Evolutionary conservation across 92 coral and sea anemone species (phyloP), one percentile per base, ranked within the genome.

Genomic region (Palythoa heliodiscus): DNA sequence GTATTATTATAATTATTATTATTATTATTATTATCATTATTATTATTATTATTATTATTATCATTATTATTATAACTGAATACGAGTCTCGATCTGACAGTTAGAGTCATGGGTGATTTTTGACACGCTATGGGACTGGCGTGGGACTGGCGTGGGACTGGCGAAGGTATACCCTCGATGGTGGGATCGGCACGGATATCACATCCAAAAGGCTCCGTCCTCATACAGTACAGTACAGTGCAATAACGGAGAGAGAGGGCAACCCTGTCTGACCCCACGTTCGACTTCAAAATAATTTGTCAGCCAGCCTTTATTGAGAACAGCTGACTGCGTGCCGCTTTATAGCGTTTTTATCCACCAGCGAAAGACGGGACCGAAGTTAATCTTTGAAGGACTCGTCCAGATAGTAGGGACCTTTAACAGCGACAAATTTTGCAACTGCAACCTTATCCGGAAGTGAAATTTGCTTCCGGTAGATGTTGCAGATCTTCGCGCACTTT

Each of bases 211-310:
- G 64, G 63, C 50, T 90, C 91, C 7, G 75, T 87, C 0, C 77
- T 81, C 1, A 90, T 15, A n/a, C 82, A 58, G 58, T 90, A 90
- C 50, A 90, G 57, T 16, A n/a, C 82, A 58, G 58, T 90, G 87
- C 50, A 90, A 48, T 2, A 90, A 24, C 0, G 88, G 88, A 1
- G 89, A 78, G 35, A 29, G 83, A 20, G 87, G 90, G 47, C 90
- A 87, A 0, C 92, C 92, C 13, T 87, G 92, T 1, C 88, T 23
- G 1, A 90, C 84, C 0, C 90, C 88, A 1, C 76, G 85, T 10
- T 52, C 17, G 0, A 82, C 71, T 0, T 14, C 25, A 38, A 89
- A 38, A 11, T 47, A 11, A 11, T 52, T 22, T 2, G 87, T 71
- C 43, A 86, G 74, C 53, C 76, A 86, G 35, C 76, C 81, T 20